phyloP scores from a whole-genome alignment of 2,888 invertebrate species.

The Pachycephus smyrnensis region DNA sequence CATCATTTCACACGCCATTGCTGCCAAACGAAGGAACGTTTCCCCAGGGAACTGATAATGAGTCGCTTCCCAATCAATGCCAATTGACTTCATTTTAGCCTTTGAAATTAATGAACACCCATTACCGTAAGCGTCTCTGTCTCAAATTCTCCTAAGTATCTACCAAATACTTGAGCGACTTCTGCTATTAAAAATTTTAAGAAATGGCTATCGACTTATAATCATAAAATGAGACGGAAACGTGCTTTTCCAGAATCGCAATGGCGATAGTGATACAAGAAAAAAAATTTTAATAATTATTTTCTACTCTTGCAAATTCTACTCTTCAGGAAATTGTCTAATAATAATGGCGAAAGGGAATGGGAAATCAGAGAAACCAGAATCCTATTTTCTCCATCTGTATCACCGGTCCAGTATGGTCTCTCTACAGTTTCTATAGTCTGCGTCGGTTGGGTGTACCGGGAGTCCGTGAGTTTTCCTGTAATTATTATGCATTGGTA shows the following conservation, averaged over 20 bases:
- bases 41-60: background rate
- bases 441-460: background rate
- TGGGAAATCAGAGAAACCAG: background rate
- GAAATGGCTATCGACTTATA: background rate
- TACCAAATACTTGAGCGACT: background rate
- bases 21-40: background rate
- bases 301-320: background rate
- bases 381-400: background rate
- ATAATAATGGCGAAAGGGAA: background rate
- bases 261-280: background rate
- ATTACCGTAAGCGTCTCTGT: background rate
- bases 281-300: background rate
- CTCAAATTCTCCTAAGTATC: background rate
- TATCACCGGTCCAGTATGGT: background rate
- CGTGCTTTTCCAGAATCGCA: background rate
- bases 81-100: background rate
- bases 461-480: slow-evolving; percentile 20
- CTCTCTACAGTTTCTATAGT: background rate
- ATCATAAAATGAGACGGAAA: background rate
- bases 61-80: background rate
- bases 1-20: background rate
- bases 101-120: background rate
- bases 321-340: background rate
- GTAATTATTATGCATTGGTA: slow-evolving; percentile 60
- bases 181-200: background rate